These are phyloP conservation scores for Ornithoptera alexandrae DNA, from an alignment of 2,888 invertebrate genomes.

Conservation along the genomic window DNA sequence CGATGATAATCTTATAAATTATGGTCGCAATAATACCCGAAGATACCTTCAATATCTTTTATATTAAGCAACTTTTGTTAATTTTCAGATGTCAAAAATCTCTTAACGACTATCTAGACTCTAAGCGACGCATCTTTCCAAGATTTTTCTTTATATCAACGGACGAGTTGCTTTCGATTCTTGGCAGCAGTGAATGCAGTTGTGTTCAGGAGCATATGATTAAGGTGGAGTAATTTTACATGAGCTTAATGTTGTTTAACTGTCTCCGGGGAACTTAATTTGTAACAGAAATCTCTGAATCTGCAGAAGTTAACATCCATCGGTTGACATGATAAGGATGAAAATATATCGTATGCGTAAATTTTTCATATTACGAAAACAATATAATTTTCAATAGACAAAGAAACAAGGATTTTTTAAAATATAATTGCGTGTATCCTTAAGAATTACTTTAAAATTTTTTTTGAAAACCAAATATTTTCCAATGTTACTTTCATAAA, in stretches of 20 bases:
- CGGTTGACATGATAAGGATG: no score
- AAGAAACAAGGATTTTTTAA: no score
- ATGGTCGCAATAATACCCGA: no score
- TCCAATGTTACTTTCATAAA: no score
- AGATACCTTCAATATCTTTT: background rate
- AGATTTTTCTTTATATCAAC: constrained; percentile 97
- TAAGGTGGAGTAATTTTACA: constrained; percentile 82
- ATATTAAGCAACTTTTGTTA: background rate
- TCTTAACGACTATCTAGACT: constrained; percentile 92
- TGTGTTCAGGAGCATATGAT: constrained; percentile 96
- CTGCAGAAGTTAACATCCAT: no score
- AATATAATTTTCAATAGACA: no score
- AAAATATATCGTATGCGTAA: no score
- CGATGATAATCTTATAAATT: no score
- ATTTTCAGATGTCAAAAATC: constrained; percentile 89
- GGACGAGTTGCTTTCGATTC: constrained; percentile 92
- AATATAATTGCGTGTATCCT: no score
- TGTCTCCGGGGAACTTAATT: background rate
- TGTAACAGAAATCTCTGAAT: background rate
- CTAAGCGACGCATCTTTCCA: constrained; percentile 92
- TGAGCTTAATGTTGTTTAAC: background rate
- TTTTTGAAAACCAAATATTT: no score
- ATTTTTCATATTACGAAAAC: no score
- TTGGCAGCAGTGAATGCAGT: constrained; percentile 90
- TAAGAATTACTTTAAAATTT: no score